These are phyloP conservation scores for Eupithecia centaureata DNA, from an alignment of 2,888 invertebrate genomes.

Conservation along the genomic window DNA sequence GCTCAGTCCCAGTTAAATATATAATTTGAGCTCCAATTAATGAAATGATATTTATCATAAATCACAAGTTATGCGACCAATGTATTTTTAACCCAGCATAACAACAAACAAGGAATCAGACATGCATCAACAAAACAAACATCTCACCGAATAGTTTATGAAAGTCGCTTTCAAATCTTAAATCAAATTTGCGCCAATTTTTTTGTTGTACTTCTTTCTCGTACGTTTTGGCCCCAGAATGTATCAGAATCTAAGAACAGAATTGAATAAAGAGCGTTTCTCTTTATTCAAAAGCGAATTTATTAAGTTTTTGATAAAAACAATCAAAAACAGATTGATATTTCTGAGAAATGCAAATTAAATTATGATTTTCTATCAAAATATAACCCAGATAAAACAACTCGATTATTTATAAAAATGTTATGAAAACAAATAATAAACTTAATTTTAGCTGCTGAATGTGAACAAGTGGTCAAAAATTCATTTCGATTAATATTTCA, in stretches of 20 bases:
- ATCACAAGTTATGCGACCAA: background rate
- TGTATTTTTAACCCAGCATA: background rate
- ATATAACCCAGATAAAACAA: conserved; percentile 51
- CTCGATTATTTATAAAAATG: conserved; percentile 57
- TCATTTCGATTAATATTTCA: conserved; percentile 64
- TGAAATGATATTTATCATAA: conserved; percentile 7
- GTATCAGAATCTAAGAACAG: conserved; percentile 51
- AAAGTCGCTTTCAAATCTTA: conserved; percentile 60
- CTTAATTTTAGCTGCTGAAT: conserved; percentile 62
- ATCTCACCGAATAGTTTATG: conserved; percentile 22
- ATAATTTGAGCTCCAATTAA: conserved; percentile 5
- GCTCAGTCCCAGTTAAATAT: conserved; percentile 17
- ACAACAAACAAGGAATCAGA: background rate
- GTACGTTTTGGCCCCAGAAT: conserved; percentile 79
- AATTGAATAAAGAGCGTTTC: background rate
- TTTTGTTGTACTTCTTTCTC: conserved; percentile 78
- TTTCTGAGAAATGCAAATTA: background rate
- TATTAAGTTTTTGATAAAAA: background rate
- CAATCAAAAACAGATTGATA: background rate
- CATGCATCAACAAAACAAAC: conserved; percentile 24
- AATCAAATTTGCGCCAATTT: conserved; percentile 70
- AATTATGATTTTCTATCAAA: conserved; percentile 29
- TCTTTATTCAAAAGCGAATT: background rate
- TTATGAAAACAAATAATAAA: conserved; percentile 63
- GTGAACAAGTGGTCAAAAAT: conserved; percentile 59